These are phyloP conservation scores for Pterocles gutturalis DNA, from an alignment of 2,113 vertebrate species.

Conservation along the genomic window DNA sequence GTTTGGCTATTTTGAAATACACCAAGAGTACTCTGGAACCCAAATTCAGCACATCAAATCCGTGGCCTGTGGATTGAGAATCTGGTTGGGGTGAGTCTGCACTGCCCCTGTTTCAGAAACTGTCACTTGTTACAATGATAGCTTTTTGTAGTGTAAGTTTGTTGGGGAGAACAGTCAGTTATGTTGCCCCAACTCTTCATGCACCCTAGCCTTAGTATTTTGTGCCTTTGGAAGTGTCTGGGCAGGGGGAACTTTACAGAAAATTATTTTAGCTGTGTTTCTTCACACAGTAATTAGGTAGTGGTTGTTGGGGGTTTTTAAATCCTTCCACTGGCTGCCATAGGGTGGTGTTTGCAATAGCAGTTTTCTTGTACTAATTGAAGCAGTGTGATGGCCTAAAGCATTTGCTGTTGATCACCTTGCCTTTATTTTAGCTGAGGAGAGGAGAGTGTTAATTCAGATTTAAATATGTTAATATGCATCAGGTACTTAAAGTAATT, in stretches of 20 bases:
- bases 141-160: background rate
- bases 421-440: background rate
- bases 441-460: background rate
- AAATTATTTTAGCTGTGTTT: background rate
- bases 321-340: background rate
- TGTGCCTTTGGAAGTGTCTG: background rate
- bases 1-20: background rate
- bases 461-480: background rate
- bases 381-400: background rate
- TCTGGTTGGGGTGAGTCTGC: background rate
- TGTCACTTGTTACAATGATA: accelerated
- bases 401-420: background rate
- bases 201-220: background rate
- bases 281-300: background rate
- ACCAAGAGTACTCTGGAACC: background rate
- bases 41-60: background rate
- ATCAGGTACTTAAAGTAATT: background rate
- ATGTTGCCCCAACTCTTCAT: background rate
- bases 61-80: background rate
- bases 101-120: background rate
- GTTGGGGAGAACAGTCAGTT: background rate
- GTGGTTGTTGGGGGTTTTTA: background rate
- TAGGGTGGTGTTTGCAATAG: background rate
- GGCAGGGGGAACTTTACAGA: no score
- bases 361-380: background rate